Evolutionary conservation across 2,888 invertebrate genomes (phyloP).

Genomic region (Pherbina coryleti): DNA sequence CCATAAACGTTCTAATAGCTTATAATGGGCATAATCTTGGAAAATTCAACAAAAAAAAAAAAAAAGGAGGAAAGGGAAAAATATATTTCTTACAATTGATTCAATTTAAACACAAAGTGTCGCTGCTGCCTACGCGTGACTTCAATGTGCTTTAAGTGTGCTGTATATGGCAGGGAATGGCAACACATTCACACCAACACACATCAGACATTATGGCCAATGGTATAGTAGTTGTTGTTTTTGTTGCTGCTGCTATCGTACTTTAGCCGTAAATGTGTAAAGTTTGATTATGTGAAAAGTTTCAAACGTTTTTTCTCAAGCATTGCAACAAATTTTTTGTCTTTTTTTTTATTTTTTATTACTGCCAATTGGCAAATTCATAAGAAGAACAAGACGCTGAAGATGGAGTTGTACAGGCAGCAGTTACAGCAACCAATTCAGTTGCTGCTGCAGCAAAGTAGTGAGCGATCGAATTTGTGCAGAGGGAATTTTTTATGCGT

Average conservation of each 20-base stretch:
- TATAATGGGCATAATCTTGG: conserved; percentile 7
- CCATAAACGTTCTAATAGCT: conserved; percentile 27
- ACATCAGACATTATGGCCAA: not conserved
- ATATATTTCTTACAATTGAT: conserved; percentile 15
- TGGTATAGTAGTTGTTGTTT: not conserved
- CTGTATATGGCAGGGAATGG: not conserved
- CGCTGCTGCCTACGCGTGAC: not conserved
- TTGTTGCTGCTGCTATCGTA: not conserved
- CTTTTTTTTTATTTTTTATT: not conserved
- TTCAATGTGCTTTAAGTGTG: not conserved
- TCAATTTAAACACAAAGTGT: conserved; percentile 31
- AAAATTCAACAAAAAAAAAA: not conserved
- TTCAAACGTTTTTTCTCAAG: not conserved
- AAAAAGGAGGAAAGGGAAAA: not conserved
- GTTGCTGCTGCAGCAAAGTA: not conserved
- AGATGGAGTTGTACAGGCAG: not conserved
- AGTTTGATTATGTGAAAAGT: conserved; percentile 30
- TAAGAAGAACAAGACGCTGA: not conserved
- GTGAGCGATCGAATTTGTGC: not conserved
- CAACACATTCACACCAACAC: not conserved
- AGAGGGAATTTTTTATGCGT: not conserved
- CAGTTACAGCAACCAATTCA: not conserved
- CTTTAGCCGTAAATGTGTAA: conserved; percentile 23
- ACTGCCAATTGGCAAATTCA: not conserved
- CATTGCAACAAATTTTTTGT: not conserved